Conservation (phyloP, 2,113 vertebrate genomes). For the Mustela lutreola region DNA sequence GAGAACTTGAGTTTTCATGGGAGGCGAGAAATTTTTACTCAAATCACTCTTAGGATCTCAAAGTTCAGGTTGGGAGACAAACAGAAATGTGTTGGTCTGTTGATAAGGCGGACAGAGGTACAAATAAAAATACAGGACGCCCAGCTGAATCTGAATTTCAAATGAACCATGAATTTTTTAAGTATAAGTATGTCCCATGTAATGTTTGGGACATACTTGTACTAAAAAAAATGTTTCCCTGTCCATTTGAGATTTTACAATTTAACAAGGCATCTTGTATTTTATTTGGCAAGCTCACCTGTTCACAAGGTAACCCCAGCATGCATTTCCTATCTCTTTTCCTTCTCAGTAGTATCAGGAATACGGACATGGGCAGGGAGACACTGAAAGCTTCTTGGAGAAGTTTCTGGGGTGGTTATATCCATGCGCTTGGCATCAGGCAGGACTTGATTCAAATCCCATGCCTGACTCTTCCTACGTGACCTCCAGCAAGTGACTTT, state of each 20-base stretch:
- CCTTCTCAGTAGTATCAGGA: neutral
- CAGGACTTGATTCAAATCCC: neutral
- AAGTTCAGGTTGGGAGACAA: neutral
- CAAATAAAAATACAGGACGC: neutral
- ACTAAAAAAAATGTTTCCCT: neutral
- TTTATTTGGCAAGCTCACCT: neutral
- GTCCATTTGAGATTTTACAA: neutral
- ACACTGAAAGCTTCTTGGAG: neutral
- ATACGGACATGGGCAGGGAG: neutral
- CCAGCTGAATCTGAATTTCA: conserved; percentile 38
- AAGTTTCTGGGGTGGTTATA: neutral
- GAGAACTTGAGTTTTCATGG: neutral
- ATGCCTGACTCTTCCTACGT: neutral
- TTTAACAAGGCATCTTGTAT: neutral
- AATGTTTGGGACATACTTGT: neutral
- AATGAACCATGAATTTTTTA: neutral
- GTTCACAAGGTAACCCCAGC: neutral
- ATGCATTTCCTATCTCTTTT: neutral
- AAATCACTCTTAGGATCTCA: neutral
- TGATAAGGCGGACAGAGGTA: neutral
- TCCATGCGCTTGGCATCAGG: neutral
- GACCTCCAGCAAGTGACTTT: neutral
- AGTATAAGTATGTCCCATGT: neutral
- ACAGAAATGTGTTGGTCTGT: neutral
- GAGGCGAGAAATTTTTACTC: neutral